Percentiles rank a stretch among this genome's conserved stretches.
Conservation (phyloP, 2,888 invertebrate species). For the Digitonthophagus gazella region DNA sequence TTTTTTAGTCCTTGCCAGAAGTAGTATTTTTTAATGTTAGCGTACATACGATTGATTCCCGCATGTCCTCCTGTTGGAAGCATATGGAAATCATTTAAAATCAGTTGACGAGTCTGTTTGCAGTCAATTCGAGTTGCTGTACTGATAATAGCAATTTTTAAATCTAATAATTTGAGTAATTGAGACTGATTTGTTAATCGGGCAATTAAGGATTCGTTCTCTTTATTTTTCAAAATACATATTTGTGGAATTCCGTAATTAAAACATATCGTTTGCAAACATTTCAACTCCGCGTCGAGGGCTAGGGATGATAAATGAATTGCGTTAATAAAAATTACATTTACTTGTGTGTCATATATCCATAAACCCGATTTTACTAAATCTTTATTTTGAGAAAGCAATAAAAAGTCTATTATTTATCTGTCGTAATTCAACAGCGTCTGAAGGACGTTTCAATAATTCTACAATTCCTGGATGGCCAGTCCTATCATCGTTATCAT, state of each 20-base stretch:
- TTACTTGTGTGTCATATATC: constrained; percentile 7
- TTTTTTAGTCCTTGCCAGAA: constrained; percentile 14
- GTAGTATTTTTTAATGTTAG: constrained; percentile 20
- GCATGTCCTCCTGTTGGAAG: constrained; percentile 24
- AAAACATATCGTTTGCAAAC: constrained; percentile 10
- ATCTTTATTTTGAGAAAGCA: background rate
- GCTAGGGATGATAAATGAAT: constrained; percentile 18
- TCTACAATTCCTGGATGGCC: constrained; percentile 13
- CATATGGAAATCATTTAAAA: constrained; percentile 24
- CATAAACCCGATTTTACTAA: constrained; percentile 13
- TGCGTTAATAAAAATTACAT: constrained; percentile 18
- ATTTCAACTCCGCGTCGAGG: constrained; percentile 20
- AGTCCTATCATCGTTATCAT: background rate
- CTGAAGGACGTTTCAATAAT: too few relatives aligned
- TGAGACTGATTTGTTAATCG: constrained; percentile 2
- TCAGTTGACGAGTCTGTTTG: constrained; percentile 20
- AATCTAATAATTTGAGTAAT: background rate
- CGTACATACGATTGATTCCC: constrained; percentile 20
- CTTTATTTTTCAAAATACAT: constrained; percentile 22
- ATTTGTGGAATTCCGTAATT: constrained; percentile 24
- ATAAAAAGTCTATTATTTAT: constrained; percentile 2
- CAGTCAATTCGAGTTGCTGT: constrained; percentile 6
- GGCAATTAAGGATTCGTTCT: constrained; percentile 12
- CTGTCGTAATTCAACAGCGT: constrained; percentile 6
- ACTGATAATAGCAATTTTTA: constrained; percentile 13